Evolutionary conservation across 2,113 vertebrate species (phyloP), one percentile per base, ranked within the genome.

Genomic region (Lanius collurio): DNA sequence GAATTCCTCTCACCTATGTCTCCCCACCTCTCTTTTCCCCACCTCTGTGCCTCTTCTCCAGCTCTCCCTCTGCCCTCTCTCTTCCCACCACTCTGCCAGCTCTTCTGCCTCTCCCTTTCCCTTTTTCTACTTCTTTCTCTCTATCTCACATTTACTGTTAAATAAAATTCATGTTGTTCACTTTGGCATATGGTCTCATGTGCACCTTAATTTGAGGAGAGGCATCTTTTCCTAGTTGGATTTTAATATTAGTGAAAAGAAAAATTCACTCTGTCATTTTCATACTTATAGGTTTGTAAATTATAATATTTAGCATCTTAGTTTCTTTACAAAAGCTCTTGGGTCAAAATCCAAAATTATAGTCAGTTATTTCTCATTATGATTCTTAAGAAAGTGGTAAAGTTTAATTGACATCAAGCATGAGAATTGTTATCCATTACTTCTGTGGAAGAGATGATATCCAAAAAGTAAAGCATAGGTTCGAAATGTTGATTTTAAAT

Each of bases 11-110:
- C 41, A 23, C 3, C 5, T 56, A 15, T n/a, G 23, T 64, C 23
- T n/a, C 23, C 28, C 19, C 15, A 33, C 3, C 6, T 55, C 33
- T 63, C 19, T 37, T 33, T 56, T 39, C 20, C 9, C 7, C 52
- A 35, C 13, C 41, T 50, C 35, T 56, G 19, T 31, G 23, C 7
- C 12, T 27, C 49, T 39, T 18, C 18, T 63, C 41, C 19, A 55
- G 18, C 9, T 39, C 12, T 84, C 15, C 31, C 22, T 52, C 11
- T 59, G 7, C 9, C 9, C 7, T 13, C 35, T 27, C 30, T 49
- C 19, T 24, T 7, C 3, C 8, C 3, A 2, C 2, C 3, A 16
- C 10, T 13, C 3, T 30, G 10, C 10, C 35, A 21, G 14, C 9
- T 67, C 13, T 31, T 50, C 35, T 67, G 13, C 20, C 19, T 56